Evolutionary conservation across 2,888 invertebrate species (phyloP), one percentile per base, ranked within the genome.

Genomic region (Apeira syringaria): DNA sequence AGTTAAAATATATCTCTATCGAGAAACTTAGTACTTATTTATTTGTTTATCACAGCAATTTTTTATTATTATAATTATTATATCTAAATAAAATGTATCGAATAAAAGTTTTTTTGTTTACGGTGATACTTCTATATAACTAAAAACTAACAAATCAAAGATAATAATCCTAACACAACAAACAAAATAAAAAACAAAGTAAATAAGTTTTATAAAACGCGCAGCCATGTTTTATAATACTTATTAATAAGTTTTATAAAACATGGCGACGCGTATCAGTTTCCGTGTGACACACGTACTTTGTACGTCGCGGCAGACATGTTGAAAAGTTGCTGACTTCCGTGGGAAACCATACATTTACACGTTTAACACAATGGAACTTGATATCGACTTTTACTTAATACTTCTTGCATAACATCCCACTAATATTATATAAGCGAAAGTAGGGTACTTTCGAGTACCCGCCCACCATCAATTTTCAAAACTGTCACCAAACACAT

Each of bases 341-440:
- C 53, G 49, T 53, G 49, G 44, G 49, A 53, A 53, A 47, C 52
- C 43, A 31, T 49, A 42, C 25, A 32, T 32, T 33, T 13, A 46
- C 39, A 45, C 38, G 15, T 32, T 18, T 38, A 37, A 38, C 24
- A 13, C 26, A 42, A 29, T 35, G 50, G 32, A 50, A 47, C 31
- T 11, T 18, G 41, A 50, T 47, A 47, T 29, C 27, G 28, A 8
- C 20, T n/a, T 25, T 11, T 25, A 7, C 24, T 15, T 20, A 1
- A 24, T 31, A 32, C 28, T 8, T 20, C 20, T 18, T 35, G 36
- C 27, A 31, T 22, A 29, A 22, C 7, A 27, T n/a, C 3, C 10
- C 1, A 11, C 9, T 12, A 6, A 13, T 13, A n/a, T 25, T 8
- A 8, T 27, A 28, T 11, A n/a, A n/a, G n/a, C n/a, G n/a, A n/a